Percentiles rank a stretch among this genome's conserved stretches.
phyloP scores from a whole-genome alignment of 2,113 vertebrate species.

The Turnix velox region DNA sequence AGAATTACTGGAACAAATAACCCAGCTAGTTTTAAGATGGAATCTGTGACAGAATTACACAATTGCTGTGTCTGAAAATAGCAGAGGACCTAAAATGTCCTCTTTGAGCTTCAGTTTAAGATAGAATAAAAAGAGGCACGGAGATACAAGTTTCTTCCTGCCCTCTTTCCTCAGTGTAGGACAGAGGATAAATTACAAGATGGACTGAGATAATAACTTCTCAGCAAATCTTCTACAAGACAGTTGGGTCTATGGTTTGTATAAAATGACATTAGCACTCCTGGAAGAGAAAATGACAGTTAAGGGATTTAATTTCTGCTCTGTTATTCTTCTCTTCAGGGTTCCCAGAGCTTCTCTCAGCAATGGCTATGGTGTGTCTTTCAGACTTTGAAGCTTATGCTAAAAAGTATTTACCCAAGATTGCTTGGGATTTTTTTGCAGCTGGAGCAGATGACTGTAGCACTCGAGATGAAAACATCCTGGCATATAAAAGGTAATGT shows the following conservation, averaged over 20 bases:
- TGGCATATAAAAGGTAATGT: constrained; percentile 86
- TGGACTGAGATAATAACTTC: background rate
- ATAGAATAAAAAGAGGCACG: background rate
- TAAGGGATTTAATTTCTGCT: background rate
- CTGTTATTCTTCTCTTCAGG: constrained; percentile 29
- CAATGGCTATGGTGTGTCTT: constrained; percentile 87
- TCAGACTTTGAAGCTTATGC: constrained; percentile 90
- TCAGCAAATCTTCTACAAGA: background rate
- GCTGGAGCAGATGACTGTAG: constrained; percentile 86
- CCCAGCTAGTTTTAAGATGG: background rate
- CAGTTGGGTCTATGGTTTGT: background rate
- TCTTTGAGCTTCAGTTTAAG: background rate
- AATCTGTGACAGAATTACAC: background rate
- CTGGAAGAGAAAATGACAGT: background rate
- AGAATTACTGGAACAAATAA: background rate
- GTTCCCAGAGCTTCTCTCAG: constrained; percentile 61
- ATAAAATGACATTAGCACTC: background rate
- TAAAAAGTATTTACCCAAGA: constrained; percentile 83
- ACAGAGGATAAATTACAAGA: background rate
- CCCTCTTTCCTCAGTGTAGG: background rate
- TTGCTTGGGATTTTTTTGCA: constrained; percentile 88
- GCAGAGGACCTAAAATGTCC: background rate
- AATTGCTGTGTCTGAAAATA: background rate
- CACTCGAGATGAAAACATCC: constrained; percentile 86
- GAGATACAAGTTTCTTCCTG: background rate